phyloP scores from a whole-genome alignment of 2,888 invertebrate species.

The Hemaris fuciformis region DNA sequence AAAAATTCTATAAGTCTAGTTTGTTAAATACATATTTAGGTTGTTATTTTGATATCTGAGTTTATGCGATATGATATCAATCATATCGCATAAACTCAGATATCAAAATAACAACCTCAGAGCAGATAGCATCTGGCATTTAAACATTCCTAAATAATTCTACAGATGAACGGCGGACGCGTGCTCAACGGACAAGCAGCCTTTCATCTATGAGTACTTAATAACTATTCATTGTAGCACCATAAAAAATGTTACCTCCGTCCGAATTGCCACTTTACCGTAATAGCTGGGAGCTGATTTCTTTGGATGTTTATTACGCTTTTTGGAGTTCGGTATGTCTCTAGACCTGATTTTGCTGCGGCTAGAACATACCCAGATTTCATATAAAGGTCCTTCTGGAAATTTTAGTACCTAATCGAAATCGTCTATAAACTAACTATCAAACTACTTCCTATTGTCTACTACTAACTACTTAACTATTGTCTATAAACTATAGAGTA shows the following conservation, averaged over 20 bases:
- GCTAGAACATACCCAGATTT: too few relatives aligned
- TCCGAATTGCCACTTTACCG: slow-evolving; percentile 54
- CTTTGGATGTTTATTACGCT: slow-evolving; percentile 50
- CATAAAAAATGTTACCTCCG: slow-evolving; percentile 60
- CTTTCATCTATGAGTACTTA: slow-evolving; percentile 62
- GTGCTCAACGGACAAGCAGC: slow-evolving; percentile 45
- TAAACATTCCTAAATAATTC: slow-evolving; percentile 57
- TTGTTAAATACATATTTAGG: too few relatives aligned
- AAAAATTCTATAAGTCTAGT: neutral
- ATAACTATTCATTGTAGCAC: slow-evolving; percentile 62
- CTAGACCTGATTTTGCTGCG: too few relatives aligned
- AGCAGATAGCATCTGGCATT: slow-evolving; percentile 46
- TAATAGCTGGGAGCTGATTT: slow-evolving; percentile 62
- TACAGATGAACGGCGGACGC: slow-evolving; percentile 52
- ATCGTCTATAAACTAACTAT: too few relatives aligned
- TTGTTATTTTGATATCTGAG: too few relatives aligned
- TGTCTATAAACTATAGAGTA: too few relatives aligned
- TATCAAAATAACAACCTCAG: slow-evolving; percentile 43
- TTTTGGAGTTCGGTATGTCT: slow-evolving; percentile 25
- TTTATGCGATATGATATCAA: too few relatives aligned
- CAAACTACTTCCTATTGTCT: too few relatives aligned
- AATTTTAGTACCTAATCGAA: too few relatives aligned
- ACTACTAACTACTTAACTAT: too few relatives aligned
- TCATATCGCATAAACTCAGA: neutral
- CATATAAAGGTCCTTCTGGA: too few relatives aligned